Evolutionary conservation across 1,140 invertebrate species (phyloP), one percentile per base, ranked within the genome.

Genomic region (Campoletis sonorensis): DNA sequence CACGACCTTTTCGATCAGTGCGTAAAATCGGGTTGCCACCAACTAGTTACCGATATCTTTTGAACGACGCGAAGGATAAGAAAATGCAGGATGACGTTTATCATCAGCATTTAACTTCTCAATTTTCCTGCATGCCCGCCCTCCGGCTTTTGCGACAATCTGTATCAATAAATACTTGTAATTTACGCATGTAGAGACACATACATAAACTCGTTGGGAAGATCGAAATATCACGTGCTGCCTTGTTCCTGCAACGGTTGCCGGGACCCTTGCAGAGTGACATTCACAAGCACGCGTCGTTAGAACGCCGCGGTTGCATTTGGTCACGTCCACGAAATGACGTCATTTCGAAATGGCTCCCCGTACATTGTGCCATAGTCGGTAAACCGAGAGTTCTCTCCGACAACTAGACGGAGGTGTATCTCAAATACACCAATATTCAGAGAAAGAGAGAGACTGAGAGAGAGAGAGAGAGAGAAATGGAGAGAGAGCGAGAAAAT

Each of bases 241-340:
- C 45, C 61, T 26, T 49, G 51, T 23, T 72, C 64, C 67, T 18
- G 21, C 40, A 54, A 30, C 30, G 30, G 30, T 80, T 54, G 79
- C 79, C 61, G 21, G 13, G 21, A 67, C 4, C 54, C n/a, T 68
- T 27, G 23, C 37, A 58, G 45, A 30, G 18, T 16, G 40, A 33
- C 49, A 45, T 81, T 70, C 64, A 61, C 49, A 7, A 30, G 11
- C 67, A 16, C 73, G 26, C 27, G 18, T 37, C 26, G 51, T 61
- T 61, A 54, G n/a, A 77, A 61, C 73, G 51, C 73, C 7, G 73
- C n/a, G 72, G 72, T 75, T 23, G 49, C 72, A 49, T 75, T 61
- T 77, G 73, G 54, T 77, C 73, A 61, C 54, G 73, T 77, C 18
- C 73, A 15, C 73, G 73, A 77, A 77, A 77, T 54, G 54, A 77